phyloP scores from a whole-genome alignment of 2,113 vertebrate species.

The Caracal caracal region DNA sequence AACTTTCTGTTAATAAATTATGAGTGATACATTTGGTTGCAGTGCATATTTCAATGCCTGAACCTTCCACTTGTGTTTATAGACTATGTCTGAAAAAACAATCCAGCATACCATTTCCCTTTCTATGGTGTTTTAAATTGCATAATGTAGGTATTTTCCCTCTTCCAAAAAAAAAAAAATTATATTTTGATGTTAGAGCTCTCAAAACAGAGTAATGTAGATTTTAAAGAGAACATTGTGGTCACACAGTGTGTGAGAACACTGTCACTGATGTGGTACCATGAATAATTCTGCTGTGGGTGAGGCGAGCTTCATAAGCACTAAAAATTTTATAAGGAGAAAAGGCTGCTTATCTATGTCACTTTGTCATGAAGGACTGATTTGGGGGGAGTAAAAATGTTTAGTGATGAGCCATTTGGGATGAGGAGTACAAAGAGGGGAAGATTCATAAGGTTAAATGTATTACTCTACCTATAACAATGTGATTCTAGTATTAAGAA shows the following conservation, averaged over 20 bases:
- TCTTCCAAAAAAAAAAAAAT: neutral
- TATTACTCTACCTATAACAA: neutral
- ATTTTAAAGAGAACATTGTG: conserved; percentile 34
- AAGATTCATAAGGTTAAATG: neutral
- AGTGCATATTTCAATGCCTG: neutral
- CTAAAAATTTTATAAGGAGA: conserved; percentile 77
- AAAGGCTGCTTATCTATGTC: conserved; percentile 12
- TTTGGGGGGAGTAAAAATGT: neutral
- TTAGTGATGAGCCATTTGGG: neutral
- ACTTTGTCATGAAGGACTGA: conserved; percentile 40
- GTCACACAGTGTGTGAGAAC: too few relatives aligned
- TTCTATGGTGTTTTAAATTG: neutral
- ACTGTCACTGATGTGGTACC: conserved; percentile 30
- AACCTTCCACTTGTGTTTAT: neutral
- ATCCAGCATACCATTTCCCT: neutral
- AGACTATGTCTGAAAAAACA: neutral
- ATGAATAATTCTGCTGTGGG: conserved; percentile 65
- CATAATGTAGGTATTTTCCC: neutral
- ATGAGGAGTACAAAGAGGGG: neutral
- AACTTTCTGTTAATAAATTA: conserved; percentile 59
- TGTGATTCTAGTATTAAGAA: neutral
- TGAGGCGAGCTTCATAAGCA: conserved; percentile 61
- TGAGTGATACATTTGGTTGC: conserved; percentile 38
- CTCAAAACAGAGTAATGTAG: conserved; percentile 17
- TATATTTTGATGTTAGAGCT: conserved; percentile 16